phyloP scores from a whole-genome alignment of 92 coral and sea anemone genomes.

The Zoanthus sansibaricus region DNA sequence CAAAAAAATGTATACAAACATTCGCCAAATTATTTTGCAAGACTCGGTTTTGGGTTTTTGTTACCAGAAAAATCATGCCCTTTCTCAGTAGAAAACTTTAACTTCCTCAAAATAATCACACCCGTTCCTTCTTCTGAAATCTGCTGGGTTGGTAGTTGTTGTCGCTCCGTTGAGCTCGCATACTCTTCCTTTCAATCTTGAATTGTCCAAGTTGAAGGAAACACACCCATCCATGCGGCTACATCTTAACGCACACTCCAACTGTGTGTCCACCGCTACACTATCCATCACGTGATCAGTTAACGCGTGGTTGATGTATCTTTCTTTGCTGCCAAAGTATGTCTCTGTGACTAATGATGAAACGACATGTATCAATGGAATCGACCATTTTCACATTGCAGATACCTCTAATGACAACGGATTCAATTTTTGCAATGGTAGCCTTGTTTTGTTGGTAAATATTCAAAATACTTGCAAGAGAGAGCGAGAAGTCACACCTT shows the following conservation, averaged over 20 bases:
- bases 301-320: not conserved
- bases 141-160: slow-evolving; percentile 2
- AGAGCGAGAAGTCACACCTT: no score
- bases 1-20: no score
- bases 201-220: slow-evolving; percentile 33
- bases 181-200: not conserved
- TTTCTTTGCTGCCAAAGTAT: not conserved
- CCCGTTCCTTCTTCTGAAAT: slow-evolving; percentile 15
- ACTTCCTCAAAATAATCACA: slow-evolving; percentile 32
- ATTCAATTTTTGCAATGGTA: no score
- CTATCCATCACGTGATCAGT: slow-evolving; percentile 15
- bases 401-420: no score
- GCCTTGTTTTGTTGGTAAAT: no score
- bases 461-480: no score
- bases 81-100: not conserved
- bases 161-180: slow-evolving; percentile 36
- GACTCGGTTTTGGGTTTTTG: not conserved
- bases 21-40: no score
- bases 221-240: slow-evolving; percentile 26
- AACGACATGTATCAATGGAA: not conserved
- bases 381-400: no score
- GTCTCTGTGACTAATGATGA: slow-evolving; percentile 23
- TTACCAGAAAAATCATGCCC: not conserved
- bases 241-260: slow-evolving; percentile 28
- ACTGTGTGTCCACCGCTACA: not conserved